Evolutionary conservation across 2,888 invertebrate species (phyloP).

Genomic region (Cerceris rybyensis): DNA sequence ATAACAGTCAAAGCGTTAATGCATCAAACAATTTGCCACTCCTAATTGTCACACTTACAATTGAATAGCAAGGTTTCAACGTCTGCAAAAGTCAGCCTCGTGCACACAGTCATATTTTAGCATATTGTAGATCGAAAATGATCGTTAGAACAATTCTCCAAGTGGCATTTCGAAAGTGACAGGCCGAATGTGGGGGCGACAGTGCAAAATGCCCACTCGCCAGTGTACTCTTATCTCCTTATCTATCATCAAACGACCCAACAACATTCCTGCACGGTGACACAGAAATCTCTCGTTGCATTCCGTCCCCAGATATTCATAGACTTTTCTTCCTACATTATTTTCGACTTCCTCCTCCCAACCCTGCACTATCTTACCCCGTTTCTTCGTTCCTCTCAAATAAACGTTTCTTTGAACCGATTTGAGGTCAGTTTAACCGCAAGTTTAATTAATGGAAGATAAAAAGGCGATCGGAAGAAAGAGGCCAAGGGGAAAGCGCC

Average conservation of each 20-base stretch:
- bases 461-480: background rate
- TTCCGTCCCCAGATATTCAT: slow-evolving; percentile 22
- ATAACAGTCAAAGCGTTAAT: no score
- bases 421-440: background rate
- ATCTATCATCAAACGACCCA: slow-evolving; percentile 41
- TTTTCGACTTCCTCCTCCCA: no score
- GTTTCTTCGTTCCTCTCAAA: slow-evolving; percentile 11
- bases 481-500: background rate
- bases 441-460: background rate
- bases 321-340: no score
- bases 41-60: no score
- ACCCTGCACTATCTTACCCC: background rate
- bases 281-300: slow-evolving; percentile 51
- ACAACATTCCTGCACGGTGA: slow-evolving; percentile 59
- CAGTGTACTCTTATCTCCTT: slow-evolving; percentile 48
- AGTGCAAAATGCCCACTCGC: slow-evolving; percentile 40
- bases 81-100: no score
- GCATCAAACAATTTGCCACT: no score
- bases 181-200: slow-evolving; percentile 18
- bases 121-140: no score
- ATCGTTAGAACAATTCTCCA: slow-evolving; percentile 22
- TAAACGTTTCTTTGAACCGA: background rate
- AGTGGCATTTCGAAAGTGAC: slow-evolving; percentile 40
- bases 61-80: no score
- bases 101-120: no score